Base-by-base conservation (phyloP, 2,113 vertebrate species). In the Cynopterus brachyotis region DNA sequence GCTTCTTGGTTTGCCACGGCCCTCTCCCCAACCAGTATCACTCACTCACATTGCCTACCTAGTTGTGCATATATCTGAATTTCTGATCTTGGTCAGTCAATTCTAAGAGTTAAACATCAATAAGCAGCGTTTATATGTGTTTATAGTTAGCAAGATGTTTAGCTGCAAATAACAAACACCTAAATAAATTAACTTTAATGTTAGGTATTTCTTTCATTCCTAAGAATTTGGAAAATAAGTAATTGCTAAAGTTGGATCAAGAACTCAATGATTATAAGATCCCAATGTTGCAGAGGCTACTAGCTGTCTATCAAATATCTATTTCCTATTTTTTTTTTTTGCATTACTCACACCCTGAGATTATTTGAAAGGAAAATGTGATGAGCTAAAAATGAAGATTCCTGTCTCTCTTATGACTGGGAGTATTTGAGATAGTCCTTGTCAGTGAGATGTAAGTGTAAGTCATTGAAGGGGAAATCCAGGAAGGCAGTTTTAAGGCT, bases 281-380 rank as follows among this genome's bases (percentile, higher is more conserved):
- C 22, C 40, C 66, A 47, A 17, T 70, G 45, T 76, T 76, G 8
- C 47, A 85, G 40, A 69, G 37, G 24, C 64, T 89, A 69, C 50
- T 20, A 59, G 47, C 16, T 93, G 19, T 82, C 70, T 70, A 40
- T 17, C 45, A 92, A 78, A 40, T 72, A 78, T 19, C 47, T 42
- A 66, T 57, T 55, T 89, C 75, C 37, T 80, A 53, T 92, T 89
- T 89, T 89, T 53, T 92, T 89, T 89, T 89, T 94, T 47, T 67
- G n/a, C 57, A 22, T 76, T 88, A 93, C 42, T 57, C 67, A 37
- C 86, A 35, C 24, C 24, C 37, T 82, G 91, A 92, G 20, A 85
- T 64, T 94, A 75, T 78, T 85, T 69, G 37, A 94, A 84, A 15
- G 72, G 2, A 59, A 9, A 64, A n/a, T 37, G 22, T 62, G 16